phyloP scores from a whole-genome alignment of 2,113 vertebrate species.

The Melanerpes formicivorus region DNA sequence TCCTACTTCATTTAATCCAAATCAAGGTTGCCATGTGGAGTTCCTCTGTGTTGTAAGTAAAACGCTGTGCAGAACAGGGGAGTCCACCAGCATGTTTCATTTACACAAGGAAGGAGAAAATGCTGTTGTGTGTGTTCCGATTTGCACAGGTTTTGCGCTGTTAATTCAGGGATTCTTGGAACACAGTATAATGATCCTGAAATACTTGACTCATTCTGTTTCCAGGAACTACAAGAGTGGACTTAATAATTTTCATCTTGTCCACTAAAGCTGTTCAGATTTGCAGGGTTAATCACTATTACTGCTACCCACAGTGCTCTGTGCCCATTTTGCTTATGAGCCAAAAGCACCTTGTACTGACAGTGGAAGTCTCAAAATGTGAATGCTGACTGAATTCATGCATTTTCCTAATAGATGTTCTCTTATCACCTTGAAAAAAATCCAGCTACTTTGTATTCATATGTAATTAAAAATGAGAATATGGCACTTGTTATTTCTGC shows the following conservation, averaged over 20 bases:
- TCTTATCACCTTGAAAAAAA: neutral
- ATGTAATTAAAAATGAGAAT: neutral
- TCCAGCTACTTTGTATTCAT: neutral
- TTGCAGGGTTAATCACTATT: neutral
- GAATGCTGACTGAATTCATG: neutral
- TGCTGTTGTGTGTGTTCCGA: slow-evolving; percentile 30
- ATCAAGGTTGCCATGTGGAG: slow-evolving; percentile 70
- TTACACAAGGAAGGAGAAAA: slow-evolving; percentile 50
- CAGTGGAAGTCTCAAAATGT: neutral
- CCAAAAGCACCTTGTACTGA: neutral
- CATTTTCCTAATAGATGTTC: neutral
- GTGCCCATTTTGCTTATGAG: neutral
- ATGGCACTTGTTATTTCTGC: neutral
- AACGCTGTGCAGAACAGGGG: slow-evolving; percentile 46
- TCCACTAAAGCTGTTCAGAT: neutral
- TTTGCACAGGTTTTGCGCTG: slow-evolving; percentile 35
- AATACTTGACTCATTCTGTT: slow-evolving; percentile 5
- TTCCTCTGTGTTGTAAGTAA: slow-evolving; percentile 76
- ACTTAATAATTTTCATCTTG: neutral
- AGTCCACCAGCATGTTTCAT: slow-evolving; percentile 63
- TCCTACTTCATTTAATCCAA: slow-evolving; percentile 69
- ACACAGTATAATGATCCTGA: slow-evolving; percentile 28
- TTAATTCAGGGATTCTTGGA: slow-evolving; percentile 30
- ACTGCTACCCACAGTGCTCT: neutral
- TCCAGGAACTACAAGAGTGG: neutral